Percentiles rank a stretch among this genome's conserved stretches.
These are phyloP conservation scores for Myripristis jacobus DNA, from an alignment of 2,797 vertebrate species.

Conservation along the genomic window DNA sequence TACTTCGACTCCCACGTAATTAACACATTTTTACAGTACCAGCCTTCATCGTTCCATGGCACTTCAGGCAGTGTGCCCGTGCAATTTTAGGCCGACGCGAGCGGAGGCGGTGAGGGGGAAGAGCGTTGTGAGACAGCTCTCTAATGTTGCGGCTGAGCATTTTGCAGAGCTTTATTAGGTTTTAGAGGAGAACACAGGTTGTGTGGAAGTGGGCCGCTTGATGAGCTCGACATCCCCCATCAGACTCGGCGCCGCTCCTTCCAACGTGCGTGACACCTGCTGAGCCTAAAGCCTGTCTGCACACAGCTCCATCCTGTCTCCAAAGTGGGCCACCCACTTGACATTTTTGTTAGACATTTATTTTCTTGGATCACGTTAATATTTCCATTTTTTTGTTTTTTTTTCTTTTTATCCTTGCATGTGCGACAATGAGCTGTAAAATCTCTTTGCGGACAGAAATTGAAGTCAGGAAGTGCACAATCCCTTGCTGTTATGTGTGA, in stretches of 20 bases:
- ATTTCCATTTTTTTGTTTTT: neutral
- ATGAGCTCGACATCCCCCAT: slow-evolving; percentile 45
- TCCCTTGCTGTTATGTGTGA: slow-evolving; percentile 1
- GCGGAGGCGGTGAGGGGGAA: slow-evolving; percentile 48
- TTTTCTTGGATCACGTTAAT: slow-evolving; percentile 27
- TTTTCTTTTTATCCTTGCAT: neutral
- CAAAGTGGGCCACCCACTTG: slow-evolving; percentile 2
- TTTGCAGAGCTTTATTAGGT: slow-evolving; percentile 57
- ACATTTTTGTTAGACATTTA: slow-evolving; percentile 1
- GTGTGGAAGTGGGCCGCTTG: slow-evolving; percentile 59
- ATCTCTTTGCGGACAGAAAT: slow-evolving; percentile 10
- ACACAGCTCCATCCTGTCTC: slow-evolving; percentile 3
- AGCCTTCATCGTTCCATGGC: slow-evolving; percentile 49
- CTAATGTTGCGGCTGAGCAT: slow-evolving; percentile 48
- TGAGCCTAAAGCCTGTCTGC: neutral
- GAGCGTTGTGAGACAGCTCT: slow-evolving; percentile 57
- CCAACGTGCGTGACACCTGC: slow-evolving; percentile 12
- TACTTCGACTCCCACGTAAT: slow-evolving; percentile 68
- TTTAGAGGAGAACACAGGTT: slow-evolving; percentile 23
- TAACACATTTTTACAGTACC: slow-evolving; percentile 66
- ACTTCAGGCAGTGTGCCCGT: slow-evolving; percentile 66
- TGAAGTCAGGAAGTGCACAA: slow-evolving; percentile 4
- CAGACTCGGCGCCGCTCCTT: neutral
- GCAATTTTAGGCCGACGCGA: slow-evolving; percentile 52
- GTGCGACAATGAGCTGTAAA: slow-evolving; percentile 25